Base-by-base conservation (phyloP, 1,140 invertebrate genomes). In the Pentalonia nigronervosa region DNA sequence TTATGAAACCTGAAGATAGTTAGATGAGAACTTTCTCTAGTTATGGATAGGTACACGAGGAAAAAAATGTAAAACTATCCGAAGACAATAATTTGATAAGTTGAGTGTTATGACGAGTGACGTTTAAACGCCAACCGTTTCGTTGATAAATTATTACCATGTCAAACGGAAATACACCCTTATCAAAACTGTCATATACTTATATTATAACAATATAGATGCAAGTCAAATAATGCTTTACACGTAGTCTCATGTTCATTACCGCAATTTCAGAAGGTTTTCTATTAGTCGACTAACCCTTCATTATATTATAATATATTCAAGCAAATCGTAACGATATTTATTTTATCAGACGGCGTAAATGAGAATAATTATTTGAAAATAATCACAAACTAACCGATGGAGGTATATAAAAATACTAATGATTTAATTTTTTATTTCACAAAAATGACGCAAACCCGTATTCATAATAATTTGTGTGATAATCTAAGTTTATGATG, bases 131-230 rank as follows among this genome's bases (percentile, higher is more conserved):
- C 25, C 86, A 87, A 48, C n/a, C 25, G 86, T 87, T 87, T n/a
- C 47, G 86, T 87, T 48, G 25, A 87, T 48, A 34, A 87, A 87
- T 87, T 87, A 87, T 87, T 87, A n/a, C 21, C 86, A 48, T 50
- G 86, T 87, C 47, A 48, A 47, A 47, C 17, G 47, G 86, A 87
- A 48, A 87, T 87, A 48, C 11, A 87, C 86, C 86, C 45, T 87
- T 87, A 87, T 87, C 86, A 87, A 87, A 87, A 30, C 45, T 48
- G 36, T 45, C 83, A 25, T 45, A 30, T 36, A 86, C 36, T 21
- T 41, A 25, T 41, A 86, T 86, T 41, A 45, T 83, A 83, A 83
- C 25, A 41, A 86, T 86, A 36, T 47, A 45, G 21, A 76, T n/a
- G 30, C 60, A n/a, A 76, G 60, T 76, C 60, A 17, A n/a, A 76